Evolutionary conservation across 2,113 vertebrate genomes (phyloP).

Genomic region (Merops nubicus): DNA sequence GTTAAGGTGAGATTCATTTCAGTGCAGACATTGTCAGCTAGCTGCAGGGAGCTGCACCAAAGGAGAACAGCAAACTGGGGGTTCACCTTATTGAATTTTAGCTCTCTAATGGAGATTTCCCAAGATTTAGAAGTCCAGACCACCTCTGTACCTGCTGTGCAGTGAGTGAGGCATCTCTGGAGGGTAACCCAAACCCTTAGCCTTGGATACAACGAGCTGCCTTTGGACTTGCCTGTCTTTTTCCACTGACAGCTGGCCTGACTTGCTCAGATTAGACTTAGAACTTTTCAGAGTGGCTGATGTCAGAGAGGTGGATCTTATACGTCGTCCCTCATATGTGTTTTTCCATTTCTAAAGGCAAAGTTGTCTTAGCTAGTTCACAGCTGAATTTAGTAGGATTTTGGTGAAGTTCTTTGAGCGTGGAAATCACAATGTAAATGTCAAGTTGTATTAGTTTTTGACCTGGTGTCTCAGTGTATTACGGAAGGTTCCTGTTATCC

Average conservation of each 20-base stretch:
- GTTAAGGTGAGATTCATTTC: background rate
- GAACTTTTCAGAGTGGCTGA: background rate
- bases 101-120: background rate
- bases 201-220: background rate
- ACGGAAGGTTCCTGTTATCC: background rate
- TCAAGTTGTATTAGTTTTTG: background rate
- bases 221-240: background rate
- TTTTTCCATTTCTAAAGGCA: background rate
- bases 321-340: background rate
- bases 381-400: background rate
- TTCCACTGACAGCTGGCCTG: fast-evolving
- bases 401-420: background rate
- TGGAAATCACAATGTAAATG: background rate
- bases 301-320: background rate
- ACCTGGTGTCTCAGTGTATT: background rate
- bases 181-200: background rate
- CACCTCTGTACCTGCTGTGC: background rate
- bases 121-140: background rate
- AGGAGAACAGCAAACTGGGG: background rate
- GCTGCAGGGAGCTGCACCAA: background rate
- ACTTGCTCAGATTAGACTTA: background rate
- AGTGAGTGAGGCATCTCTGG: background rate
- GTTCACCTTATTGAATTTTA: background rate
- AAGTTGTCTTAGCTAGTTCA: background rate
- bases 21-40: background rate